These are phyloP conservation scores for Pomatorhinus ruficollis DNA, from an alignment of 2,113 vertebrate species.

Conservation along the genomic window DNA sequence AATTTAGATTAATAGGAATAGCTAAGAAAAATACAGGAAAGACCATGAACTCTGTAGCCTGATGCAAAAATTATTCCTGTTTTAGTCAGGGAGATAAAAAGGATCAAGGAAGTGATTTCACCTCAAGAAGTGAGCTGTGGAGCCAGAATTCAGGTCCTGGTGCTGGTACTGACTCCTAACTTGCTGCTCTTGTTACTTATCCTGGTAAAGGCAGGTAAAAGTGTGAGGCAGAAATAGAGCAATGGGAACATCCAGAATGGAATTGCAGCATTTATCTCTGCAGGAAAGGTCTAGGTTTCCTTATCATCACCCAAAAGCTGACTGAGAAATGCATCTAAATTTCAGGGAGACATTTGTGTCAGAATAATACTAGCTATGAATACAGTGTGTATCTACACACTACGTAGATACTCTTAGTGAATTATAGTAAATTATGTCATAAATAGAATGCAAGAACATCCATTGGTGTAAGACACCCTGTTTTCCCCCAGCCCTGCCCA, in stretches of 20 bases:
- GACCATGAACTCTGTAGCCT: background rate
- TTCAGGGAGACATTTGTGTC: background rate
- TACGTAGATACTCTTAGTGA: background rate
- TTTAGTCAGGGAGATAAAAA: background rate
- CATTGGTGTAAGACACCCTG: rapidly evolving
- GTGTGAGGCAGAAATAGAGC: background rate
- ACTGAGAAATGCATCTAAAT: background rate
- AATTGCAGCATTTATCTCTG: background rate
- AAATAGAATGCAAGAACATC: background rate
- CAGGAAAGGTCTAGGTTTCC: background rate
- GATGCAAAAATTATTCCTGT: background rate
- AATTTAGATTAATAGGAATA: background rate
- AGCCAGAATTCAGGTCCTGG: background rate
- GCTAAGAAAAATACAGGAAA: background rate
- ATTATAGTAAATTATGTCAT: background rate
- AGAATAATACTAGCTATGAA: background rate
- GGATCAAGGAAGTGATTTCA: background rate
- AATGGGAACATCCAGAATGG: background rate
- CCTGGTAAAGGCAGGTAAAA: background rate
- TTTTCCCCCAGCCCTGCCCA: background rate
- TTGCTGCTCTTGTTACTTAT: background rate
- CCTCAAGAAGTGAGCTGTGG: background rate
- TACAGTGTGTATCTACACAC: background rate
- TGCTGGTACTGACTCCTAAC: background rate
- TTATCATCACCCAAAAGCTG: background rate